Evolutionary conservation across 2,113 vertebrate genomes (phyloP).

Genomic region (Eira barbara): DNA sequence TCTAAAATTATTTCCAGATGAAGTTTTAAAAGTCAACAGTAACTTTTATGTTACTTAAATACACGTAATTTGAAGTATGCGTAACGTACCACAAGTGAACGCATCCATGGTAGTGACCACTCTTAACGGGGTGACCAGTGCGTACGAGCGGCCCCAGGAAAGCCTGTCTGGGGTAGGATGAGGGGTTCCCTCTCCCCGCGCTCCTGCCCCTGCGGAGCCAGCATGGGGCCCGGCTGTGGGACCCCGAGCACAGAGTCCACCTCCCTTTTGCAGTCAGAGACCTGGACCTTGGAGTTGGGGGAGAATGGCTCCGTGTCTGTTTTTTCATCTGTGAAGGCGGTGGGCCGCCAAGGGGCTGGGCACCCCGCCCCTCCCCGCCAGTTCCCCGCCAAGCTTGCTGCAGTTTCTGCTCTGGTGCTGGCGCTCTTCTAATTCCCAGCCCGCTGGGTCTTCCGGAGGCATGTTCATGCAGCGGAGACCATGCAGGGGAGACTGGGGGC

Average conservation of each 20-base stretch:
- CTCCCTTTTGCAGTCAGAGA: not conserved
- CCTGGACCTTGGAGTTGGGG: not conserved
- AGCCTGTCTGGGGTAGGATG: not conserved
- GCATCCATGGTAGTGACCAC: not conserved
- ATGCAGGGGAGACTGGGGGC: not conserved
- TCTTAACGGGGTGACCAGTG: too few species aligned
- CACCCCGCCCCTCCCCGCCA: not conserved
- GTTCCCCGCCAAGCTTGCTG: not conserved
- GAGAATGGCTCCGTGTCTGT: fast-evolving
- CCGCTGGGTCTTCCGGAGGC: not conserved
- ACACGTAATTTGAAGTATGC: fast-evolving
- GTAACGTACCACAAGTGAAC: not conserved
- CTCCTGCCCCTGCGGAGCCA: not conserved
- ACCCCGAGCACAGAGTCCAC: fast-evolving
- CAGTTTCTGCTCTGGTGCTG: not conserved
- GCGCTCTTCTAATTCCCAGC: not conserved
- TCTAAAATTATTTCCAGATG: not conserved
- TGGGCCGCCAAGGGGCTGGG: fast-evolving
- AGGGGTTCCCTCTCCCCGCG: fast-evolving
- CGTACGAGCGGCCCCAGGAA: fast-evolving
- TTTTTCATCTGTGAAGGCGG: not conserved
- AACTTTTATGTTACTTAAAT: not conserved
- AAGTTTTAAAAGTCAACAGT: not conserved
- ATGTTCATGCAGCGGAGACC: not conserved
- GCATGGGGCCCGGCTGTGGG: not conserved